Conservation (phyloP, 2,888 invertebrate genomes). For the Dicycla oo region DNA sequence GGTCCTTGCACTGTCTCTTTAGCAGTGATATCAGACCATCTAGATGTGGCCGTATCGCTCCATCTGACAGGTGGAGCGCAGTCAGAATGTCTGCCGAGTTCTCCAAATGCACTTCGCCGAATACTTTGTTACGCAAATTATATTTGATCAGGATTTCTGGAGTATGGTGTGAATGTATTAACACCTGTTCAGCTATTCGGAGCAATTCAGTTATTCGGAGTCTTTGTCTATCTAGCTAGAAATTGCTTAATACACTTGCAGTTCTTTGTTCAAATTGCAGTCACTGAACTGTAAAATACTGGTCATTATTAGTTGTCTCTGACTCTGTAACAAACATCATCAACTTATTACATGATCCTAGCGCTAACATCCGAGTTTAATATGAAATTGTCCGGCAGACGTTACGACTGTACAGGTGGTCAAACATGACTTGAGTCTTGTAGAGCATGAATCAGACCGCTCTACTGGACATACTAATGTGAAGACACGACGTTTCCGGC, state of each 20-base stretch:
- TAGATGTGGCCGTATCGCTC: slow-evolving; percentile 64
- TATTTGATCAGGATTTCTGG: slow-evolving; percentile 34
- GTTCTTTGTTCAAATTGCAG: neutral
- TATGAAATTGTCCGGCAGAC: slow-evolving; percentile 43
- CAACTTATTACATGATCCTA: slow-evolving; percentile 3
- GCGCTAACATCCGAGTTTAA: slow-evolving; percentile 32
- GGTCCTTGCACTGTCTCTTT: slow-evolving; percentile 73
- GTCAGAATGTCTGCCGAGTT: slow-evolving; percentile 76
- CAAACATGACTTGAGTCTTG: slow-evolving; percentile 67
- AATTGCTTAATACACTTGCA: too few relatives aligned
- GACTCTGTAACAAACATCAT: neutral
- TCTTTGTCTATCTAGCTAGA: neutral
- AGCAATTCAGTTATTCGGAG: neutral
- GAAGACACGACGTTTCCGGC: slow-evolving; percentile 78
- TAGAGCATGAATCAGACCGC: slow-evolving; percentile 73
- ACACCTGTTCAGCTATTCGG: slow-evolving; percentile 24
- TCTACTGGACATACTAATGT: slow-evolving; percentile 79
- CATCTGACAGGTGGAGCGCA: slow-evolving; percentile 71
- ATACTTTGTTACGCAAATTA: slow-evolving; percentile 69
- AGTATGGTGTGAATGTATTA: slow-evolving; percentile 27
- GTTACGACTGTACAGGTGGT: slow-evolving; percentile 70
- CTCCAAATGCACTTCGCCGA: slow-evolving; percentile 69
- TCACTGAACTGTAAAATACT: neutral
- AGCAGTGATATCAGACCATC: slow-evolving; percentile 66
- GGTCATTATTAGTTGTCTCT: neutral